phyloP scores from a whole-genome alignment of 2,888 invertebrate genomes.

The Phrixothrix hirtus region DNA sequence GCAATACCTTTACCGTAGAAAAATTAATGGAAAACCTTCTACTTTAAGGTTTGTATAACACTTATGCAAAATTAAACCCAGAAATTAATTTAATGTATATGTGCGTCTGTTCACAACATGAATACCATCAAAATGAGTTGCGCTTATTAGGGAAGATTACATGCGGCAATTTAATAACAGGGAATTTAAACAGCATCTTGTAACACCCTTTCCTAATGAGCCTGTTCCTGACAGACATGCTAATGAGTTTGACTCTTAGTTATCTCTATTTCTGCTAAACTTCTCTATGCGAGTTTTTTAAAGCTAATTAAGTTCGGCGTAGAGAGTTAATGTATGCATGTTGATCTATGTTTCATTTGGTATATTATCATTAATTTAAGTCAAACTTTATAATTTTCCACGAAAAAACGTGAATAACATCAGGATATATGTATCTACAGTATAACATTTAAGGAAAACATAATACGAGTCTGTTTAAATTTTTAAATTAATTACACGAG shows the following conservation, averaged over 20 bases:
- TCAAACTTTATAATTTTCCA: too few relatives aligned
- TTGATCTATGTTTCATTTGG: too few relatives aligned
- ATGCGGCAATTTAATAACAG: conserved; percentile 34
- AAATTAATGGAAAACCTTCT: too few relatives aligned
- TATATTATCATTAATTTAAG: too few relatives aligned
- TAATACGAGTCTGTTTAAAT: too few relatives aligned
- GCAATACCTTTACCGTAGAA: too few relatives aligned
- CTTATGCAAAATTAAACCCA: conserved; percentile 15
- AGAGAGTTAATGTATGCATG: too few relatives aligned
- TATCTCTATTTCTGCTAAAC: conserved; percentile 23
- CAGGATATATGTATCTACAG: too few relatives aligned
- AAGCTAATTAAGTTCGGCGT: too few relatives aligned
- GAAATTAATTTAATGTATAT: conserved; percentile 21
- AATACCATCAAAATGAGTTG: conserved; percentile 28
- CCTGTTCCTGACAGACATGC: conserved; percentile 34
- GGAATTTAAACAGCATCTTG: conserved; percentile 33
- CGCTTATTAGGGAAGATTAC: conserved; percentile 33
- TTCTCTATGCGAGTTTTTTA: conserved; percentile 3
- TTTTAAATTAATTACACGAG: too few relatives aligned
- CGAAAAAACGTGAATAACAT: too few relatives aligned
- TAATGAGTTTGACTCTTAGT: conserved; percentile 32
- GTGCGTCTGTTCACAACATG: conserved; percentile 30
- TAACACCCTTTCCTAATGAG: conserved; percentile 35
- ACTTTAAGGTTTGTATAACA: background rate
- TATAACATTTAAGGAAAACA: too few relatives aligned